Evolutionary conservation across 2,888 invertebrate species (phyloP), one percentile per base, ranked within the genome.

Genomic region (Brachylomia viminalis): DNA sequence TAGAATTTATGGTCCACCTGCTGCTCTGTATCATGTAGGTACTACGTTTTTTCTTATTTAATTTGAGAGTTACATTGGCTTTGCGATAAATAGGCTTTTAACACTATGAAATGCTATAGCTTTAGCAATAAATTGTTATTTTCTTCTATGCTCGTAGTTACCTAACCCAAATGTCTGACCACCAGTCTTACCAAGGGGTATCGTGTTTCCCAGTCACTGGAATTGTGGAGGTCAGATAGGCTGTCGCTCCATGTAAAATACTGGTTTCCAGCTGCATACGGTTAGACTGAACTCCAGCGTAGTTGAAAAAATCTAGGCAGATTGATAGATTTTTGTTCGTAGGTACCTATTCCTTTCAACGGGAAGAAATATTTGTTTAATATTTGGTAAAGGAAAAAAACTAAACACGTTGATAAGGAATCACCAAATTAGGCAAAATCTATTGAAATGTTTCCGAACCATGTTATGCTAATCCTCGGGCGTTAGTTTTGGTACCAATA

Each of bases 1-100:
- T 56, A 42, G 27, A 45, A 83, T 79, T 66, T 58, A 80, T 64
- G 7, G 15, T 47, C 4, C 83, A 82, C 80, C 80, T 82, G 80
- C 78, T 58, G 17, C 10, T 4, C 13, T 45, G 15, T 10, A 59
- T 30, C 33, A 56, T 5, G n/a, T 30, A 10, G 5, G 42, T 38
- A 38, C 33, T 38, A 20, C 3, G 0, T 27, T 64, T 54, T 67
- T 79, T 67, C 15, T 30, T 49, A 49, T 56, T 79, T 15, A 13
- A 17, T 42, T 49, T 49, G 38, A 4, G 42, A 62, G 1, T 72
- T 23, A 49, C 47, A 56, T 56, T 54, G 15, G 13, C 54, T 54
- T 54, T 3, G 1, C 38, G 13, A 47, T 71, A 4, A n/a, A 58
- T 27, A 33, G 2, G n/a, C 27, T 78, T 68, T 68, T 59, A 77